phyloP scores from a whole-genome alignment of 2,888 invertebrate species.

The Tenthredo distinguenda region DNA sequence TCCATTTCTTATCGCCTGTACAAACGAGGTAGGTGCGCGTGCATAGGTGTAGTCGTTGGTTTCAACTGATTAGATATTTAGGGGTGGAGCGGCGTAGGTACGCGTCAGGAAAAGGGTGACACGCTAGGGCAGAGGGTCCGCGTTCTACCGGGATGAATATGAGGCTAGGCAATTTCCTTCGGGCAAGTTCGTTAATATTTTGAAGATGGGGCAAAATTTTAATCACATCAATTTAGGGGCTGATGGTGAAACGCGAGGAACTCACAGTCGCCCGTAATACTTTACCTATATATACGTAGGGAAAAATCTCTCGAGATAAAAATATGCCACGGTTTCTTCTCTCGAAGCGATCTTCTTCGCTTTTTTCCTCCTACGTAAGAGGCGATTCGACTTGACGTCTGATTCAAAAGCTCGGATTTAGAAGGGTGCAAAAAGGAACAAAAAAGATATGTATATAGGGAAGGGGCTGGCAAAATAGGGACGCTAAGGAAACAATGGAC shows the following conservation, averaged over 20 bases:
- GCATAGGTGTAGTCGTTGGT: slow-evolving; percentile 33
- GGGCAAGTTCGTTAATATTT: slow-evolving; percentile 43
- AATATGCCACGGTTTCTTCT: background rate
- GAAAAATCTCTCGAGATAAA: background rate
- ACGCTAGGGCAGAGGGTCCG: slow-evolving; percentile 24
- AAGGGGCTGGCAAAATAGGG: too few species aligned
- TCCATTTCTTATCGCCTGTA: background rate
- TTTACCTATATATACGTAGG: background rate
- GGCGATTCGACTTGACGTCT: background rate
- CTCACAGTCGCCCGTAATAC: background rate
- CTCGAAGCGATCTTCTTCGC: background rate
- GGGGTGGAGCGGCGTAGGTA: slow-evolving; percentile 1
- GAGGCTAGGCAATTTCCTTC: slow-evolving; percentile 43
- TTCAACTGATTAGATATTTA: slow-evolving; percentile 43
- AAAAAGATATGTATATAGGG: too few species aligned
- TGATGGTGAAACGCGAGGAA: slow-evolving; percentile 25
- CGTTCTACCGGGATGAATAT: slow-evolving; percentile 6
- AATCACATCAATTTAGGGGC: slow-evolving; percentile 25
- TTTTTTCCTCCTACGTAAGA: background rate
- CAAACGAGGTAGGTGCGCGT: background rate
- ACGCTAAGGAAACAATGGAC: too few species aligned
- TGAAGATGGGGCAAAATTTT: slow-evolving; percentile 28
- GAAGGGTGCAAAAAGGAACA: background rate
- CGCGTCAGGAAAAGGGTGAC: slow-evolving; percentile 17
- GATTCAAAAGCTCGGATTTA: background rate